A percentile compares a stretch with the other conserved stretches of the same genome.
These are phyloP conservation scores for Perca fluviatilis DNA, from an alignment of 2,113 vertebrate genomes.

Conservation along the genomic window DNA sequence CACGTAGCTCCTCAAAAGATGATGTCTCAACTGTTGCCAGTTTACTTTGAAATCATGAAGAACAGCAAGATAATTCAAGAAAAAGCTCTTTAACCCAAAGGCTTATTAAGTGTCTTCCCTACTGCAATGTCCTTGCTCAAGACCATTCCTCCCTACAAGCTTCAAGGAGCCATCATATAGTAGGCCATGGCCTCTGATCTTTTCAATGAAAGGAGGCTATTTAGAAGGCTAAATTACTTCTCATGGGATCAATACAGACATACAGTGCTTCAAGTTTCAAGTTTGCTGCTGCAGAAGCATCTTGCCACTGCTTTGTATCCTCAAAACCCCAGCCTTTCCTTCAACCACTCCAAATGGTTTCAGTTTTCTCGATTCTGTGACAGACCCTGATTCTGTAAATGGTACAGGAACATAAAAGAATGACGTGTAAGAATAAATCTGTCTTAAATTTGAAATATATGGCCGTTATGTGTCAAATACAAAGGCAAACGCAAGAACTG, in stretches of 20 bases:
- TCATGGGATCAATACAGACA: background rate
- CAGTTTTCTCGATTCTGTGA: background rate
- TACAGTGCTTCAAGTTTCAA: slow-evolving; percentile 10
- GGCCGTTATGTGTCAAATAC: background rate
- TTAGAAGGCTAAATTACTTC: background rate
- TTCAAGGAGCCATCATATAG: background rate
- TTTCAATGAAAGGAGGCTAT: background rate
- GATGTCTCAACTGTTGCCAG: background rate
- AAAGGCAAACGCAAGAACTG: background rate
- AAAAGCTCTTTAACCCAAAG: background rate
- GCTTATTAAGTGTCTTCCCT: background rate
- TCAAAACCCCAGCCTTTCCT: background rate
- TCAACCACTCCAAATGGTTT: background rate
- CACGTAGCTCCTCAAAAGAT: background rate
- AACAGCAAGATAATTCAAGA: background rate
- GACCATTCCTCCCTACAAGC: background rate
- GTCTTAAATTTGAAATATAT: background rate
- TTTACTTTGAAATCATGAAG: background rate
- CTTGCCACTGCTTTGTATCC: background rate
- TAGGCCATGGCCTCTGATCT: slow-evolving; percentile 6
- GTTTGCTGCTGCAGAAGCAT: background rate
- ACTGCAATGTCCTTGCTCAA: background rate
- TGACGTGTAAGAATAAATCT: background rate
- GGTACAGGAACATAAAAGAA: background rate
- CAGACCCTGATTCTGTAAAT: background rate